Percentiles rank a stretch among this genome's conserved stretches.
Evolutionary conservation across 1,140 invertebrate species (phyloP).

Genomic region (Gryon sp.): DNA sequence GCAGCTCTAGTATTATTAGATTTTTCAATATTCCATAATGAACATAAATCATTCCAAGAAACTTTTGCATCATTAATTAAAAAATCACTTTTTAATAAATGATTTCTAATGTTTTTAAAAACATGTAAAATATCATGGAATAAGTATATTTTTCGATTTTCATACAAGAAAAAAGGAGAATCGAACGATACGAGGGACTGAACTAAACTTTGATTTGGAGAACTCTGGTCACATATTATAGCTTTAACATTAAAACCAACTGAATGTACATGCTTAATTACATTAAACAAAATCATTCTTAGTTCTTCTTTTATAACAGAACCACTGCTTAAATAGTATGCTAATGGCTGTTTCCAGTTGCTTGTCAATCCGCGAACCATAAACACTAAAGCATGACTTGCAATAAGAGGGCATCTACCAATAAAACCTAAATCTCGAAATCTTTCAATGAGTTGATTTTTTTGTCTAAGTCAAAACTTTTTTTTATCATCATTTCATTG

Average conservation of each 20-base stretch:
- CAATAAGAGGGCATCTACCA: too few species aligned
- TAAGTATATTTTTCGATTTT: constrained; percentile 14
- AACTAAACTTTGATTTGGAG: too few species aligned
- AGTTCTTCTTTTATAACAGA: neutral
- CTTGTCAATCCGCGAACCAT: neutral
- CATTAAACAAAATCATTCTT: neutral
- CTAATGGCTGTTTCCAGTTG: constrained; percentile 25
- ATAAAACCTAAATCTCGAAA: too few species aligned
- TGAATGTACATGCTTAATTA: too few species aligned
- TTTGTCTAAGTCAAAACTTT: too few species aligned
- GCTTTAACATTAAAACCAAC: too few species aligned
- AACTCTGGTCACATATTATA: too few species aligned
- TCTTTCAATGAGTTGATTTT: too few species aligned
- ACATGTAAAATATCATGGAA: constrained; percentile 16
- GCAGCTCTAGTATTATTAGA: neutral
- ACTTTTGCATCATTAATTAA: neutral
- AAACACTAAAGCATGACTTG: constrained; percentile 32
- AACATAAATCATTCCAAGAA: constrained; percentile 3
- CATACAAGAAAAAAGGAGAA: neutral
- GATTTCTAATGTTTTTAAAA: constrained; percentile 25
- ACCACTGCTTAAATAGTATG: neutral
- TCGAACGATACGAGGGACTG: too few species aligned
- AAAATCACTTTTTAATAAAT: constrained; percentile 13
- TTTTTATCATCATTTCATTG: too few species aligned
- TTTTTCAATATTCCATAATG: constrained; percentile 4